Percentiles rank a stretch among this genome's conserved stretches.
Conservation (phyloP, 2,888 invertebrate species). For the Ametastegia equiseti region DNA sequence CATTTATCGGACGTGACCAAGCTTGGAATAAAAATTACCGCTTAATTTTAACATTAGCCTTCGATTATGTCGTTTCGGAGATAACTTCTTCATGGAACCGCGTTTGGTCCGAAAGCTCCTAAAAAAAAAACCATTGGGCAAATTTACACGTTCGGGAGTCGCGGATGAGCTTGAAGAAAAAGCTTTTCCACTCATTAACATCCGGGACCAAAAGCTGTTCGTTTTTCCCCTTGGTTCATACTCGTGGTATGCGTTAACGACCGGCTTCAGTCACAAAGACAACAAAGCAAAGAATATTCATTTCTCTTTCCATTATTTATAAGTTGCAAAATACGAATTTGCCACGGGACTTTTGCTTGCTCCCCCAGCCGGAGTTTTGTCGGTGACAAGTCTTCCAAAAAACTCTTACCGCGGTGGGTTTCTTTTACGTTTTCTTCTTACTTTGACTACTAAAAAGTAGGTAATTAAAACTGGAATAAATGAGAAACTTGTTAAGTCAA, state of each 20-base stretch:
- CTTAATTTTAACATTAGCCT: constrained; percentile 52
- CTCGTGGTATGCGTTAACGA: constrained; percentile 24
- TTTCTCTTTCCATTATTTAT: constrained; percentile 37
- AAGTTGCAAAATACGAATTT: constrained; percentile 31
- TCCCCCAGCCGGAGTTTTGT: background rate
- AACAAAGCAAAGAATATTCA: constrained; percentile 40
- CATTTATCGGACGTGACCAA: constrained; percentile 56
- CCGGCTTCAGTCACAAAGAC: constrained; percentile 32
- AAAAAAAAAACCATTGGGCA: background rate
- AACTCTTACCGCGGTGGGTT: background rate
- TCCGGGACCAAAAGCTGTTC: background rate
- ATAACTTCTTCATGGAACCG: background rate
- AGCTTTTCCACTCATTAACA: constrained; percentile 25
- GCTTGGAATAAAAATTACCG: constrained; percentile 58
- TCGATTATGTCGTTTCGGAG: constrained; percentile 27
- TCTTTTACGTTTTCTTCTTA: background rate
- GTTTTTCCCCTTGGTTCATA: background rate
- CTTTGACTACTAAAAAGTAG: no score
- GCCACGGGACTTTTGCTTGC: constrained; percentile 1
- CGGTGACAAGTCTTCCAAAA: background rate
- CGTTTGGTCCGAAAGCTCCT: background rate
- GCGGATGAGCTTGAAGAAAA: background rate
- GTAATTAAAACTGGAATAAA: constrained; percentile 27
- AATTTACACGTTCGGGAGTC: background rate
- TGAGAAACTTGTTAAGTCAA: background rate